Base-by-base conservation (phyloP, 2,888 invertebrate species). In the Agapostemon virescens region DNA sequence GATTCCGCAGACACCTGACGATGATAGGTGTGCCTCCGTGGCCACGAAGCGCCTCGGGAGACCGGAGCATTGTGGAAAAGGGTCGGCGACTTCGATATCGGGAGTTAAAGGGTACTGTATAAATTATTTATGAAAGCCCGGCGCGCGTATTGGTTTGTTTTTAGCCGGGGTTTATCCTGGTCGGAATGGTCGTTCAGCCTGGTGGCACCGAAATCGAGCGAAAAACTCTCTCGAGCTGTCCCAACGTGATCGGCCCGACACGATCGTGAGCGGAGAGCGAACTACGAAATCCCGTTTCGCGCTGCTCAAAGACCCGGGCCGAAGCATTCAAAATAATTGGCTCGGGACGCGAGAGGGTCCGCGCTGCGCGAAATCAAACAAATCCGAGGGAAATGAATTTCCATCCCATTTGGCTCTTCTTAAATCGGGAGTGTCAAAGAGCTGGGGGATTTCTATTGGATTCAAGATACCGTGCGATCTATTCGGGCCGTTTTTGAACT, bases 211-310 rank as follows among this genome's bases (percentile, higher is more conserved):
- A 30, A 45, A 67, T 70, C 26, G 80, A 81, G 77, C 69, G 70
- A 69, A 76, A 80, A 82, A 87, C 73, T 83, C 73, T 83, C 86
- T 84, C 79, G 76, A 86, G 86, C 84, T 82, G 83, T 26, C 81
- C 73, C 64, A 79, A 86, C 80, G 83, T 83, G 87, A 87, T 79
- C 87, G 81, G 74, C 49, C 40, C 55, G 75, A 63, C 42, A 61
- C 70, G 74, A 79, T 83, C 69, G 78, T 78, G 76, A 77, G 64
- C 58, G 52, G 40, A 42, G 64, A 52, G 70, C 64, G 58, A 69
- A 74, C 58, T 58, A 78, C 15, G 17, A 30, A 20, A 20, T 38
- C 55, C 55, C 55, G 69, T 66, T 80, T 38, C 4, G 33, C 63
- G 20, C 36, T 20, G n/a, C 33, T 36, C 58, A 61, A 61, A 61